Evolutionary conservation across 2,113 vertebrate species (phyloP).

Genomic region (Bos indicus): DNA sequence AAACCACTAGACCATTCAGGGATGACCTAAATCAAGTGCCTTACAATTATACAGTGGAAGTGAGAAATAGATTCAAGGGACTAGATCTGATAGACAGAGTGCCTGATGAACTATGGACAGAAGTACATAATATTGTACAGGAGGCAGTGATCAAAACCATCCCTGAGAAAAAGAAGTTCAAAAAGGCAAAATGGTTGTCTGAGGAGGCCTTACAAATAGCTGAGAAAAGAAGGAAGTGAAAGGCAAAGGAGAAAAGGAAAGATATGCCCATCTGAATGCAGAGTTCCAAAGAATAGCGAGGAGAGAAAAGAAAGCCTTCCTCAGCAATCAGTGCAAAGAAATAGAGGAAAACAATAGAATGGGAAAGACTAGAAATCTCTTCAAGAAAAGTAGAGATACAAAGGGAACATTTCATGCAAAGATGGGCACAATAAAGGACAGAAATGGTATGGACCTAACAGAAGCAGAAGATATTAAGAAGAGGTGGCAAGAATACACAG

Average conservation of each 20-base stretch:
- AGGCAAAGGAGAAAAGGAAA: background rate
- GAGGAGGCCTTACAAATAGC: background rate
- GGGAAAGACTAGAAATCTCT: background rate
- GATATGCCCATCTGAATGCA: background rate
- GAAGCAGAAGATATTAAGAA: background rate
- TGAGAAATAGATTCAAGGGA: background rate
- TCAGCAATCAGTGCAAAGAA: background rate
- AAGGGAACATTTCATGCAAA: background rate
- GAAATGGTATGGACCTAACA: background rate
- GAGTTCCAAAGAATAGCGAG: background rate
- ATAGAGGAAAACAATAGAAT: background rate
- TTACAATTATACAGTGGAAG: background rate
- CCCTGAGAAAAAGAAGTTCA: background rate
- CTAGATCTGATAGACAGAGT: background rate
- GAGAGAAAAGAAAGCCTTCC: background rate
- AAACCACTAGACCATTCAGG: background rate
- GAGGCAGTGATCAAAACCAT: background rate
- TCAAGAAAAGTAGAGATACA: background rate
- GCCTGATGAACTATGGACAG: background rate
- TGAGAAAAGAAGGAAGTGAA: background rate
- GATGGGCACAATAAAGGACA: background rate
- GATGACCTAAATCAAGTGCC: background rate
- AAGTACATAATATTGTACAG: background rate
- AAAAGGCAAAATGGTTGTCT: background rate
- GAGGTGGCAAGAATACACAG: background rate